phyloP scores from a whole-genome alignment of 2,113 vertebrate species.

The Brachyistius frenatus region DNA sequence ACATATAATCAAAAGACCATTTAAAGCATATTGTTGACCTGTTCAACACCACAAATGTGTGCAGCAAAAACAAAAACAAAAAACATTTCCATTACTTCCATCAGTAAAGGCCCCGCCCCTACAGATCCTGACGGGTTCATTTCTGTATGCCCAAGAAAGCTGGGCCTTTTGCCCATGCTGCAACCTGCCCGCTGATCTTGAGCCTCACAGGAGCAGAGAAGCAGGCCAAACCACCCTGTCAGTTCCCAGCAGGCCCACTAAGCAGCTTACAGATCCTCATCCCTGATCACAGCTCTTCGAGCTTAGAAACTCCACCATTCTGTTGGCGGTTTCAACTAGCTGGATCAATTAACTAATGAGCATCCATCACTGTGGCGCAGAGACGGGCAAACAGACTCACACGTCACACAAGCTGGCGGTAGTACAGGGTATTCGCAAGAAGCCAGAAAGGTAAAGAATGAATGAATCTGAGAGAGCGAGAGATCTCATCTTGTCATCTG shows the following conservation, averaged over 20 bases:
- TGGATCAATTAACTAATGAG: constrained; percentile 80
- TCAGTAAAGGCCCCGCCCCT: background rate
- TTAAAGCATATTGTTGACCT: too few relatives aligned
- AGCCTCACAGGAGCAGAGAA: constrained; percentile 49
- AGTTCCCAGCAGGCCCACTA: constrained; percentile 74
- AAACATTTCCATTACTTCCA: background rate
- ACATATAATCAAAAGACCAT: too few relatives aligned
- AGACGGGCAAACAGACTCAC: background rate
- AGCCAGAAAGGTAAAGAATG: constrained; percentile 44
- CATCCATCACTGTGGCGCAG: constrained; percentile 35
- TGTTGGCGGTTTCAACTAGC: constrained; percentile 68
- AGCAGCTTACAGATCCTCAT: constrained; percentile 83
- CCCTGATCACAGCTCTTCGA: constrained; percentile 73
- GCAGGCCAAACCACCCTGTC: constrained; percentile 65
- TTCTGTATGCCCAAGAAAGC: background rate
- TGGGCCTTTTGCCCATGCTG: constrained; percentile 12
- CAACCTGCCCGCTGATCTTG: constrained; percentile 55
- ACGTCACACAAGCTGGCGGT: constrained; percentile 12
- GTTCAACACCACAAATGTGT: too few relatives aligned
- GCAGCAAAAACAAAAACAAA: too few relatives aligned
- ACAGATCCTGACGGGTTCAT: background rate
- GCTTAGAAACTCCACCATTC: constrained; percentile 74
- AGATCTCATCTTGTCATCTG: constrained; percentile 38
- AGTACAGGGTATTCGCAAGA: background rate
- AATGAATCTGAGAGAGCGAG: constrained; percentile 35